Base-by-base conservation (phyloP, 2,888 invertebrate genomes). In the Meghimatium bilineatum region DNA sequence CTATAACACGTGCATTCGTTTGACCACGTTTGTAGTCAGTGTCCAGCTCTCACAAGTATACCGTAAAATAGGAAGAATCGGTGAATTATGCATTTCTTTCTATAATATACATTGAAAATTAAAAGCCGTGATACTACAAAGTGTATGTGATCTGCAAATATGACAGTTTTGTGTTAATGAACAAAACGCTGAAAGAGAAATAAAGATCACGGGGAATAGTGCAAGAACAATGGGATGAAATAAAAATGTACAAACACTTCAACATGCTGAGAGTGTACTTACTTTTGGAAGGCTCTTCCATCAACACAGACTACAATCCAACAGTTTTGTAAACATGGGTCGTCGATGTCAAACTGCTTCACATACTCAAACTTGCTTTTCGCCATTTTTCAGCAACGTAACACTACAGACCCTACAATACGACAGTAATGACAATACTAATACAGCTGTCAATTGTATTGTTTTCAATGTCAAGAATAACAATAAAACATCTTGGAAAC, bases 231-330 rank as follows among this genome's bases (percentile, higher is more conserved):
- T 12, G 44, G 44, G 44, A 44, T 44, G 6, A 44, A 5, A 44
- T 12, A 44, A 8, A 44, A 5, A 44, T 12, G 44, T 12, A 44
- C 44, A 44, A 5, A 44, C 44, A 44, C 44, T 8, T 12, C 60
- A 20, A 75, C 44, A 44, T 5, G 44, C 56, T 0, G 20, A 60
- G 3, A 60, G 6, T 26, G 17, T 26, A 80, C 85, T 83, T 86
- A 97, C 94, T 96, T 97, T 91, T 98, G 98, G 93, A 99, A 99
- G 88, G 96, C 96, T 94, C 96, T 97, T 10, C 98, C 98, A 94
- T 98, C 98, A 20, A 98, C 94, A 89, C 98, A 95, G 6, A 94
- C 93, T 0, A 94, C 94, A 75, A 94, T 93, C 93, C 93, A 94
- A 79, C 96, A 96, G 92, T 98, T 97, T 6, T 96, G 97, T 86